Evolutionary conservation across 2,113 vertebrate species (phyloP), one percentile per base, ranked within the genome.

Genomic region (Willisornis vidua): DNA sequence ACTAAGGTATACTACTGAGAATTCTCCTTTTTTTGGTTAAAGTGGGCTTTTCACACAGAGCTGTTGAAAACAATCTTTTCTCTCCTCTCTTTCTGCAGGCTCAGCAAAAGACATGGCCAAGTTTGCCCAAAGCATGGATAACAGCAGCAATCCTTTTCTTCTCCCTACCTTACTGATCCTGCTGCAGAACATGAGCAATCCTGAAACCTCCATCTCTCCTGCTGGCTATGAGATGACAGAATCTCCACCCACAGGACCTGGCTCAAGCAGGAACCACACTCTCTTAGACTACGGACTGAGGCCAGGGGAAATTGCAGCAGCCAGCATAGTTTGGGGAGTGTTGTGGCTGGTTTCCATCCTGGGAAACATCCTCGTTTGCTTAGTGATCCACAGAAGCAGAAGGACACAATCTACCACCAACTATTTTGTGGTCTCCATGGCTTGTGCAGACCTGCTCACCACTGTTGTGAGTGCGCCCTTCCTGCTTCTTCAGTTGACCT

Each of bases 361-460:
- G 20, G 99, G 99, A 57, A 99, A 99, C 81, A 98, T 98, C 12
- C 98, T 99, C 1, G 99, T 99, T 20, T 99, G 99, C 86, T 67
- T 99, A 90, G 99, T 99, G 85, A 99, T 99, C 97, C 99, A 99
- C 67, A 98, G 99, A 63, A 99, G 99, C 86, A 97, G 99, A 35
- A 97, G 99, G 84, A 98, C 98, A 31, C 99, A 99, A 83, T 99
- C 99, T 35, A 99, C 99, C 67, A 99, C 99, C 74, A 99, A 99
- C 97, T 99, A 99, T 91, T 99, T 99, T 22, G 99, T 99, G 71
- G 99, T 99, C 83, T 99, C 99, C 18, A 97, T 99, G 98, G 99
- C 99, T 2, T 99, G 98, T 4, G 98, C 99, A 0, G 99, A 99
- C 90, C 97, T 99, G 29, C 98, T 99, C 37, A 57, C 98, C 90